Percentiles rank a stretch among this genome's conserved stretches.
phyloP scores from a whole-genome alignment of 2,113 vertebrate genomes.

The Nothobranchius furzeri region DNA sequence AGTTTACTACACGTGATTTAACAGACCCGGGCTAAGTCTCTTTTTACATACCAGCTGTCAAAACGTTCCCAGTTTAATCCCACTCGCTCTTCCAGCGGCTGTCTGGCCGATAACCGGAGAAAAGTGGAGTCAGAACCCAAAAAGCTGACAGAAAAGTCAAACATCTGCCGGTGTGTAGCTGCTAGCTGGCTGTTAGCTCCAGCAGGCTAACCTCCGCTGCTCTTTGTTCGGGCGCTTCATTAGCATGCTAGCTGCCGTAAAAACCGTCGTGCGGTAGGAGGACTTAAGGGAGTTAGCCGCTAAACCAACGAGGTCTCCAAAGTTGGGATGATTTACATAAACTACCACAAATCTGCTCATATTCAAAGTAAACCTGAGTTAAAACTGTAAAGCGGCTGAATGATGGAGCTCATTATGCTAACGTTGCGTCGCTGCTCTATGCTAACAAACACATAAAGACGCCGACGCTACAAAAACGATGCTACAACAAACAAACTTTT shows the following conservation, averaged over 20 bases:
- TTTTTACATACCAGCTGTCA: background rate
- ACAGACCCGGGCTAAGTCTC: background rate
- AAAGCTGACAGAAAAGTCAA: background rate
- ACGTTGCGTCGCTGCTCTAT: conserved; percentile 45
- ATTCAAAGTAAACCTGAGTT: background rate
- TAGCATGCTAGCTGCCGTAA: conserved; percentile 37
- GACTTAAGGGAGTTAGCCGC: background rate
- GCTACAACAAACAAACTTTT: conserved; percentile 52
- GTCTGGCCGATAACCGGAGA: fast-evolving
- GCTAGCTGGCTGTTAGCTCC: conserved; percentile 44
- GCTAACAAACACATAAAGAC: conserved; percentile 69
- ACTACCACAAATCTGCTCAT: background rate
- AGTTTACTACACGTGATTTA: background rate
- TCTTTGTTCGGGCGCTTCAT: conserved; percentile 64
- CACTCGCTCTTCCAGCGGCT: background rate
- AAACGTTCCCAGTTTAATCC: background rate
- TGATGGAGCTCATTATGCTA: conserved; percentile 35
- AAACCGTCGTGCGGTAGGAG: conserved; percentile 19
- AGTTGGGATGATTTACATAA: background rate
- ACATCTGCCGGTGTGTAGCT: conserved; percentile 3
- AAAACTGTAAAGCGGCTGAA: background rate
- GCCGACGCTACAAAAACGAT: conserved; percentile 36
- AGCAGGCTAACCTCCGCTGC: conserved; percentile 38
- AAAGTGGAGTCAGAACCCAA: background rate
- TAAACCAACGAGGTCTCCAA: background rate